Evolutionary conservation across 1,140 invertebrate genomes (phyloP), one percentile per base, ranked within the genome.

Genomic region (Aphaenogaster rudis): DNA sequence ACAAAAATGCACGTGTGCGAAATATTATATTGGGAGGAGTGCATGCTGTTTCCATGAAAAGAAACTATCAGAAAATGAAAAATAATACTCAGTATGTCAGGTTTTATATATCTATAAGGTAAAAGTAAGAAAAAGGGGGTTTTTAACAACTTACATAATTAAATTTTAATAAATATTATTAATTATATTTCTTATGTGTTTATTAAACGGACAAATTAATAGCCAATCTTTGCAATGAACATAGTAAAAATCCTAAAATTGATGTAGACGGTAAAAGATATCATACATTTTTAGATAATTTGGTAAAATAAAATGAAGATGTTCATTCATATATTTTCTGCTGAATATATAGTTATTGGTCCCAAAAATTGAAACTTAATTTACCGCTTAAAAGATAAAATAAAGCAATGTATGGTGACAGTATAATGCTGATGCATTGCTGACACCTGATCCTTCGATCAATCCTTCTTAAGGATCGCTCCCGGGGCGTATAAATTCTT

Each of bases 401-500:
- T 74, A 84, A 84, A 48, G 57, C 80, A 74, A 59, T 50, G 80
- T 74, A 52, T 4, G 57, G n/a, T 42, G 69, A 84, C 69, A 84
- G 69, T 33, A 61, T 74, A 84, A 84, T 74, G 69, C 69, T 76
- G 69, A 84, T 72, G 80, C 80, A 84, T 76, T 33, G 67, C 69
- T 84, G 80, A 84, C 80, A 76, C 69, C 54, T 84, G 80, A 84
- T 74, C 80, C 80, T 84, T 74, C 80, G 80, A 84, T 84, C 80
- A 84, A 84, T 84, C 80, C 80, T 84, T 74, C 80, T 84, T 84
- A 84, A 84, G 67, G 80, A 74, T 84, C 80, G 69, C 80, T 57
- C 33, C 17, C 54, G 67, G 54, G 54, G 42, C 69, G 80, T 76
- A 82, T 82, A 84, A 84, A 84, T 81, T 81, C 78, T 69, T 39